Evolutionary conservation across 2,113 vertebrate species (phyloP), one percentile per base, ranked within the genome.

Genomic region (Trochalopteron elliotii): DNA sequence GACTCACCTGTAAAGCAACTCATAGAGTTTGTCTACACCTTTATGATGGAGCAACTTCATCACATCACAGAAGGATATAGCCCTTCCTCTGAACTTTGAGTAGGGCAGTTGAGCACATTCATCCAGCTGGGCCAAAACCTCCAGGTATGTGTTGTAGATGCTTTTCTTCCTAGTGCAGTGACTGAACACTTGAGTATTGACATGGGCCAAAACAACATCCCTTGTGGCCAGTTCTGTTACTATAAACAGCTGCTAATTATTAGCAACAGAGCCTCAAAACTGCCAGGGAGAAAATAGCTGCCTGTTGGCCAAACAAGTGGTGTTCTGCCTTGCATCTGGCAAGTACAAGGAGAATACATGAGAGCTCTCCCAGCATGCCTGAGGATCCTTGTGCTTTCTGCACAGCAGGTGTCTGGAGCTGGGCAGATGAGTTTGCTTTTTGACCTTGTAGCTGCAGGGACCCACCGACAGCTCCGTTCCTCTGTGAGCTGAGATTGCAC

Each of bases 211-310:
- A 50, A 70, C 53, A 63, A 15, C 71, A 88, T 93, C 75, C 75
- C 82, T 69, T 64, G 70, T 94, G 82, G 88, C 82, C 71, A 69
- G 70, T 79, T 85, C 78, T 88, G 90, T 95, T 90, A 77, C 95
- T 95, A 83, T 93, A 92, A 97, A 90, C 84, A 82, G 84, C 90
- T 85, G 53, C 78, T 91, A 79, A 85, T 91, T 93, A 95, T 94
- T 87, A 95, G 87, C 75, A 96, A 94, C 92, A 83, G 78, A 94
- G 78, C 78, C 1, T 0, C 92, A 85, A 83, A 95, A 93, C 84
- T 91, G 42, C 53, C 1, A 1, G 37, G 50, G 64, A 83, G 81
- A 84, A 94, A 93, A 95, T 61, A 96, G 67, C 78, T 72, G 87
- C 75, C 90, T 85, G 37, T 40, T 91, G 87, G 78, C 87, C 57